These are phyloP conservation scores for Thymelicus sylvestris DNA, from an alignment of 2,888 invertebrate genomes.

Conservation along the genomic window DNA sequence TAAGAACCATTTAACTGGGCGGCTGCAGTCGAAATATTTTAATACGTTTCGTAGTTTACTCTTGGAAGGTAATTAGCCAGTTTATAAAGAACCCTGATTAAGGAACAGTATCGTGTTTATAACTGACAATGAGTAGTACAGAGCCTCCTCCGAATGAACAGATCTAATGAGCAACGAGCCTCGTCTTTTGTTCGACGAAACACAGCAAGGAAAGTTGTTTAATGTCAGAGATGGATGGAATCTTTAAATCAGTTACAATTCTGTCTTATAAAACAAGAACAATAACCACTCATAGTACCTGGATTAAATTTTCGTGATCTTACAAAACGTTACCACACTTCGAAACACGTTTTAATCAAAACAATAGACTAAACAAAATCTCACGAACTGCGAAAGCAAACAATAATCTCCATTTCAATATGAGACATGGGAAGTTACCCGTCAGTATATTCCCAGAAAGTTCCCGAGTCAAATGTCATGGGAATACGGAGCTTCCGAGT, in stretches of 20 bases:
- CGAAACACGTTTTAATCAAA: slow-evolving; percentile 7
- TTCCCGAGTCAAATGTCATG: slow-evolving; percentile 28
- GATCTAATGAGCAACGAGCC: too few relatives aligned
- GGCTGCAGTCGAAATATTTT: too few relatives aligned
- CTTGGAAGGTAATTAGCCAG: too few relatives aligned
- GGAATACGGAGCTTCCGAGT: slow-evolving; percentile 10
- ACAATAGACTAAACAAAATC: slow-evolving; percentile 6
- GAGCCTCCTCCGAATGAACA: too few relatives aligned
- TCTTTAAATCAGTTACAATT: background rate
- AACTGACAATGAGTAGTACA: too few relatives aligned
- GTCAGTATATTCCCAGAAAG: slow-evolving; percentile 15
- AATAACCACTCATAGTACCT: background rate
- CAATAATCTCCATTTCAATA: slow-evolving; percentile 21
- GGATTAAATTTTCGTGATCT: slow-evolving; percentile 5
- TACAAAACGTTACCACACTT: background rate
- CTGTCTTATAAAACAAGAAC: background rate
- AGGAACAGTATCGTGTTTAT: too few relatives aligned
- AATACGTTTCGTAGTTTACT: too few relatives aligned
- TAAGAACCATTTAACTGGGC: too few relatives aligned
- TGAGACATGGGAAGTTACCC: slow-evolving; percentile 16
- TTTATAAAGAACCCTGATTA: too few relatives aligned
- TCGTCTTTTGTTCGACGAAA: too few relatives aligned
- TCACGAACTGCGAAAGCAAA: slow-evolving; percentile 8
- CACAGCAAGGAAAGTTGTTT: too few relatives aligned
- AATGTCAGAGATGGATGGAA: too few relatives aligned